Percentiles rank a stretch among this genome's conserved stretches.
These are phyloP conservation scores for Drosophila nasuta DNA, from an alignment of 1,140 invertebrate species.

Conservation along the genomic window DNA sequence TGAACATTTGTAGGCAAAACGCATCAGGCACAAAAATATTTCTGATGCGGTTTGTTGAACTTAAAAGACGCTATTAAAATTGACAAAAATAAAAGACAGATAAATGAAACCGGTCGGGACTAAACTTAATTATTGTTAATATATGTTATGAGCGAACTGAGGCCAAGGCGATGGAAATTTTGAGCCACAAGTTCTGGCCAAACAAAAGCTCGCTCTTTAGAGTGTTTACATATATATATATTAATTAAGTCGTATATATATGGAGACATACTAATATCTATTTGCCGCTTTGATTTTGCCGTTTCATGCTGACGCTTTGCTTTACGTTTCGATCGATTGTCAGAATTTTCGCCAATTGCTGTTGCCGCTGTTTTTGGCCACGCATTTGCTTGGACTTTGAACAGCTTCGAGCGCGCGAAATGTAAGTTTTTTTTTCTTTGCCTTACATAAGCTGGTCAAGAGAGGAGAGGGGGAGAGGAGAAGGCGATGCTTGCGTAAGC, in stretches of 20 bases:
- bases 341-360: conserved; percentile 57
- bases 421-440: conserved; percentile 30
- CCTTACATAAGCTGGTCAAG: conserved; percentile 64
- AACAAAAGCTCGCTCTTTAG: conserved; percentile 14
- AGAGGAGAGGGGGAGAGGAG: conserved; percentile 1
- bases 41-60: conserved; percentile 66
- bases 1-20: conserved; percentile 50
- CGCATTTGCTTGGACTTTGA: conserved; percentile 56
- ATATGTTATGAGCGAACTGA: conserved; percentile 18
- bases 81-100: conserved; percentile 4
- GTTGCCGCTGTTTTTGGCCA: not conserved
- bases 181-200: conserved; percentile 11
- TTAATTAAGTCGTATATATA: conserved; percentile 25
- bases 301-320: conserved; percentile 65
- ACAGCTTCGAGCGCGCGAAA: conserved; percentile 49
- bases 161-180: conserved; percentile 27
- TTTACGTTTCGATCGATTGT: conserved; percentile 35
- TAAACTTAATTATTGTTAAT: conserved; percentile 49
- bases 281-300: conserved; percentile 44
- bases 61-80: conserved; percentile 16
- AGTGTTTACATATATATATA: conserved; percentile 1
- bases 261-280: not conserved
- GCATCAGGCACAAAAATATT: conserved; percentile 23
- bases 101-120: conserved; percentile 56
- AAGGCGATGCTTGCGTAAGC: conserved; percentile 69